Conservation (phyloP, 1,140 invertebrate genomes). For the Pseudomyrmex concolor region DNA sequence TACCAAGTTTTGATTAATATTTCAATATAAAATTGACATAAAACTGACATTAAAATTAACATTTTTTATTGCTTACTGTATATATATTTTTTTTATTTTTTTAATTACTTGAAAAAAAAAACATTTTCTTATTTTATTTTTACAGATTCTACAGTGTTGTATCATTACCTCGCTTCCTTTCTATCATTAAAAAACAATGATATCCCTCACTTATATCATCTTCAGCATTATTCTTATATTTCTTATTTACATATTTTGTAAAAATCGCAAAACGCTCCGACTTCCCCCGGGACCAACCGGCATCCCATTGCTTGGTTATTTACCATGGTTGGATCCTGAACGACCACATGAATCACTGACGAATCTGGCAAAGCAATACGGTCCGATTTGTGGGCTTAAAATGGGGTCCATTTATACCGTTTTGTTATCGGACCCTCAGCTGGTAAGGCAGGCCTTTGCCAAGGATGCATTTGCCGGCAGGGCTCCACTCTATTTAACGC, state of each 20-base stretch:
- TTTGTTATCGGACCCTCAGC: slow-evolving; percentile 89
- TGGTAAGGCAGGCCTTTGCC: slow-evolving; percentile 89
- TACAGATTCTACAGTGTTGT: slow-evolving; percentile 6
- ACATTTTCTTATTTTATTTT: neutral
- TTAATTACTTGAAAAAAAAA: too few relatives aligned
- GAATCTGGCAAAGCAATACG: slow-evolving; percentile 88
- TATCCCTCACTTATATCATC: neutral
- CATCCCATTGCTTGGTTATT: slow-evolving; percentile 91
- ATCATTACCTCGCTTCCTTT: neutral
- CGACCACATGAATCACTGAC: slow-evolving; percentile 90
- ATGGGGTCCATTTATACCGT: slow-evolving; percentile 91
- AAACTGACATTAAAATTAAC: too few relatives aligned
- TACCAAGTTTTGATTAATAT: too few relatives aligned
- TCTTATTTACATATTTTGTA: slow-evolving; percentile 27
- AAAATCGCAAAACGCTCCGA: slow-evolving; percentile 46
- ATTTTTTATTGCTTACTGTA: too few relatives aligned
- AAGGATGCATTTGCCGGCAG: slow-evolving; percentile 89
- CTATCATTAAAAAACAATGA: neutral
- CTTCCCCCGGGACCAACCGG: slow-evolving; percentile 92
- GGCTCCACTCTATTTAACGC: slow-evolving; percentile 92
- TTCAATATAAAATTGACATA: too few relatives aligned
- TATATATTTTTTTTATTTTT: too few relatives aligned
- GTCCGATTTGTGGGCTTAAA: slow-evolving; percentile 89
- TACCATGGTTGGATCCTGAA: slow-evolving; percentile 89
- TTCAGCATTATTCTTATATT: slow-evolving; percentile 45